phyloP scores from a whole-genome alignment of 2,113 vertebrate genomes.

The Merops nubicus region DNA sequence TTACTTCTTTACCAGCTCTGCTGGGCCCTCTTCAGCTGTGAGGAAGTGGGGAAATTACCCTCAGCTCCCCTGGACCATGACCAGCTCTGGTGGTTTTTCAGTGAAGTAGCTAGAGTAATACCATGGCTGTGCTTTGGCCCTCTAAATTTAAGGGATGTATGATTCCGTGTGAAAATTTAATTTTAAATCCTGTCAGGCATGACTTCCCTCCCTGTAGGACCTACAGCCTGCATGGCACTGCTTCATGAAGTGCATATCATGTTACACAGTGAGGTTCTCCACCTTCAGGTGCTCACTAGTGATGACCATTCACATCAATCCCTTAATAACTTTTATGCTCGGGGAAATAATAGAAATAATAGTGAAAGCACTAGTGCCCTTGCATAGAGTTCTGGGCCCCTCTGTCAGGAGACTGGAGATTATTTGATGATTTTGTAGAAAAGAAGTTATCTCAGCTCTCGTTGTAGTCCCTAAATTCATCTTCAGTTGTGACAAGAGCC shows the following conservation, averaged over 20 bases:
- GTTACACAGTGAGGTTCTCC: not conserved
- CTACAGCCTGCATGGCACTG: too few relatives aligned
- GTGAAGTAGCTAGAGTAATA: not conserved
- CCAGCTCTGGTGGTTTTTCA: not conserved
- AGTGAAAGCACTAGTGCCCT: not conserved
- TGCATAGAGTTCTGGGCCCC: not conserved
- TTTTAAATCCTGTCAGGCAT: not conserved
- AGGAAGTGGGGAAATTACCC: conserved; percentile 12
- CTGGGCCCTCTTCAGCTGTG: not conserved
- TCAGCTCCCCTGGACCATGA: not conserved
- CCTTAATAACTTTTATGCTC: not conserved
- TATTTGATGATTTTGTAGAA: conserved; percentile 24
- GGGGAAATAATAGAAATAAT: not conserved
- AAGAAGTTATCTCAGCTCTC: conserved; percentile 10
- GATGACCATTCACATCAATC: not conserved
- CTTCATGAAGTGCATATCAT: rapidly evolving
- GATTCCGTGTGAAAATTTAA: not conserved
- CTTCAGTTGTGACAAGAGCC: conserved; percentile 29
- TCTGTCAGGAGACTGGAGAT: not conserved
- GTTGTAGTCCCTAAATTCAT: conserved; percentile 32
- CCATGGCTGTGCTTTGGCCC: not conserved
- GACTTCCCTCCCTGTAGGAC: not conserved
- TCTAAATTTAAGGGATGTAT: not conserved
- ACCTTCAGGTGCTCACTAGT: not conserved
- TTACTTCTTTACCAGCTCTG: not conserved